Percentiles rank a stretch among this genome's conserved stretches.
Evolutionary conservation across 2,797 vertebrate genomes (phyloP).

Genomic region (Cossypha caffra): DNA sequence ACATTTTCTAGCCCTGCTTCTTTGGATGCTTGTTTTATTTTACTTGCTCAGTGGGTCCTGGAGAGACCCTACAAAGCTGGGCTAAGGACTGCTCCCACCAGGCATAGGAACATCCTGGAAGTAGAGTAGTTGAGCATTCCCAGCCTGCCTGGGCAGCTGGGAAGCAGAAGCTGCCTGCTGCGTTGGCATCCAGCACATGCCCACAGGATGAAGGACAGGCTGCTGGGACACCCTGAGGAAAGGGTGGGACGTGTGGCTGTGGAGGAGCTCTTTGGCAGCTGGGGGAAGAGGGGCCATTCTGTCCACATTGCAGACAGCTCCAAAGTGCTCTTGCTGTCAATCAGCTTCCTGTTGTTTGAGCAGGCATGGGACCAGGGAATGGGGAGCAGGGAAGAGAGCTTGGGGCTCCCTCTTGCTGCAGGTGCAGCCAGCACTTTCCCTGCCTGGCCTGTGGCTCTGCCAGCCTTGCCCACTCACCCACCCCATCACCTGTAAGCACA

Average conservation of each 20-base stretch:
- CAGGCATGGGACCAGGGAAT: not conserved
- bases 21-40: not conserved
- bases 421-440: not conserved
- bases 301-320: rapidly evolving
- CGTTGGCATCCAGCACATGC: rapidly evolving
- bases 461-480: rapidly evolving
- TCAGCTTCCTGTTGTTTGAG: not conserved
- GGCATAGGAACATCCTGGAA: rapidly evolving
- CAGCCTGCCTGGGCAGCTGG: rapidly evolving
- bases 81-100: not conserved
- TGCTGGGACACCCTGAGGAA: not conserved
- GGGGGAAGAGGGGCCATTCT: not conserved
- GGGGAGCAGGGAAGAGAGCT: not conserved
- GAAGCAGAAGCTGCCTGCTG: not conserved
- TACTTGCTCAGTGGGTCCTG: rapidly evolving
- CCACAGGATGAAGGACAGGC: not conserved
- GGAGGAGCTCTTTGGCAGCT: not conserved
- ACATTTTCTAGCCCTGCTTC: not conserved
- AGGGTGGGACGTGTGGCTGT: not conserved
- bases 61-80: not conserved
- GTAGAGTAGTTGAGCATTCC: rapidly evolving
- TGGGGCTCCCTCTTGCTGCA: not conserved
- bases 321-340: not conserved
- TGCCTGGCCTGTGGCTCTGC: not conserved
- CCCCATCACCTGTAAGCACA: rapidly evolving